Evolutionary conservation across 2,888 invertebrate species (phyloP), one percentile per base, ranked within the genome.

Genomic region (Eurytoma californica): DNA sequence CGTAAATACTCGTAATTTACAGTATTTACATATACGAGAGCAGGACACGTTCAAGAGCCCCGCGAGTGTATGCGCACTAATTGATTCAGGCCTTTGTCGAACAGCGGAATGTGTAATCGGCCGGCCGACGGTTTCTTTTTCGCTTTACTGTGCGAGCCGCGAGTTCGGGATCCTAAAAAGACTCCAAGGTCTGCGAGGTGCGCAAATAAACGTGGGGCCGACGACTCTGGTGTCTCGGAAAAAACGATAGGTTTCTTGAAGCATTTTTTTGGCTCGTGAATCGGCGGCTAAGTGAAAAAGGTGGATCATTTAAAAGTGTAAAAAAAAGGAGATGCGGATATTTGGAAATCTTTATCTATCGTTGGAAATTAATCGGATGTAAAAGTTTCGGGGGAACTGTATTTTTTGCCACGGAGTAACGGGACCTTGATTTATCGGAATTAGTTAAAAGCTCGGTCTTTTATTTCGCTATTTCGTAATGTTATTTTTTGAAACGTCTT

Each of bases 41-140:
- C 24, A 55, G 30, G 20, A 39, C 39, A 39, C 58, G 30, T 58
- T 16, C 3, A 53, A 5, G 13, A 30, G 49, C 12, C 39, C 14
- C 9, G 39, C 12, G 47, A 24, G 9, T 30, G 55, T 57, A 67
- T 20, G 61, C 57, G 47, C 57, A 69, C 16, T 73, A 79, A 79
- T 79, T 73, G 61, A 79, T 79, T 73, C 73, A 47, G 57, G 63
- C 49, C 57, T 69, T 73, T 73, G 73, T 73, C 63, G 58, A 57
- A 69, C 55, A 73, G 68, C 69, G 57, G 68, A 79, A 69, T 73
- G 63, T 30, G 69, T 79, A 79, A 79, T 68, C 63, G 28, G 5
- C 24, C 57, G 73, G 30, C n/a, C 47, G 61, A 68, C 57, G 57
- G 16, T 73, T 69, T 79, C 73, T 79, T 73, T 51, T 51, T 68